Evolutionary conservation across 2,888 invertebrate genomes (phyloP), one percentile per base, ranked within the genome.

Genomic region (Lasioglossum marginatum): DNA sequence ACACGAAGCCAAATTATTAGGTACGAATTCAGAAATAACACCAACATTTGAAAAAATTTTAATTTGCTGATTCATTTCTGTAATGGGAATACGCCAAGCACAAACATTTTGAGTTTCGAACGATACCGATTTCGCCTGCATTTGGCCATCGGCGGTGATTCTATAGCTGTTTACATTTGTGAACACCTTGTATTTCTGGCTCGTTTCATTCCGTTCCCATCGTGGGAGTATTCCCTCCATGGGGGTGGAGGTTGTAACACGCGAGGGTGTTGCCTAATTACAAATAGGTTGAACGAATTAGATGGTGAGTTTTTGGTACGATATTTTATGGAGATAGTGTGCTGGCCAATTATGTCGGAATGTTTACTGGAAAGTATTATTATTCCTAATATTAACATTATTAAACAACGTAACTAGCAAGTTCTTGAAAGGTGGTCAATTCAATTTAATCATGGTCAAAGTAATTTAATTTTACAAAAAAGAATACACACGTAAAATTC

Each of bases 131-230:
- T 63, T 63, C 16, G 12, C 57, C 10, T 31, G 31, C 5, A 14
- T 16, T 6, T n/a, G 16, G 8, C 6, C 31, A 5, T 63, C 31
- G 31, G 16, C 31, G 63, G 3, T 31, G 31, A 8, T 6, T 19
- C 31, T 19, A 8, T 31, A 8, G 63, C 31, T 34, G 63, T 63
- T 63, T 63, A 63, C 31, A 31, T 63, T 63, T 31, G 31, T 19
- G 63, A 16, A 31, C 31, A 63, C 31, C 31, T 31, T 19, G 63
- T 83, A 77, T 79, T 86, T 52, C 72, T 27, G 63, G 27, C 63
- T 31, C 48, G 12, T 73, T 84, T 31, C 76, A 40, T 57, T 48
- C 52, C 40, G 37, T 31, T 63, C 63, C 37, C 34, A 48, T 34
- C 60, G 73, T 79, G 79, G 72, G 66, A 79, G n/a, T 27, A 23